phyloP scores from a whole-genome alignment of 2,888 invertebrate species.

The Caenorhabditis imperialis region DNA sequence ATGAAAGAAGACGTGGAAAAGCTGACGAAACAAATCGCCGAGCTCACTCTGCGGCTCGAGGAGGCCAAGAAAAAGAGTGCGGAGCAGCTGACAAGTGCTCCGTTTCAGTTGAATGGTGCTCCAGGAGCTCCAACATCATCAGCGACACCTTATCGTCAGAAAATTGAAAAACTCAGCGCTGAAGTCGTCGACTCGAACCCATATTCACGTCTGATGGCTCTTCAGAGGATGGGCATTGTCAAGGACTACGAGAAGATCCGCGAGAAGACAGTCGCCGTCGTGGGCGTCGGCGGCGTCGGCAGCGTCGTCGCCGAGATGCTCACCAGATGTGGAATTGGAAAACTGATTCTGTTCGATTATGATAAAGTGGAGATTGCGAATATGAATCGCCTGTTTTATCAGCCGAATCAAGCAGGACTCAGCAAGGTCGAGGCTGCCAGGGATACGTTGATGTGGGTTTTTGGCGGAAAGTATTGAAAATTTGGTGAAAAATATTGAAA shows the following conservation, averaged over 20 bases:
- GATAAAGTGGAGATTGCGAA: conserved; percentile 96
- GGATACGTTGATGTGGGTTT: conserved; percentile 75
- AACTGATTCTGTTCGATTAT: conserved; percentile 90
- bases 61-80: neutral
- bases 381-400: conserved; percentile 99
- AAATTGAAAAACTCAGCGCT: conserved; percentile 84
- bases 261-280: conserved; percentile 90
- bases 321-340: conserved; percentile 96
- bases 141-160: conserved; percentile 63
- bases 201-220: conserved; percentile 94
- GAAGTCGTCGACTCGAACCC: conserved; percentile 89
- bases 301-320: conserved; percentile 99
- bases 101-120: neutral
- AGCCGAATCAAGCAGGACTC: conserved; percentile 95
- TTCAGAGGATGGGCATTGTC: conserved; percentile 99
- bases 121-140: neutral
- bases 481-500: no score
- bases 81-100: neutral
- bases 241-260: conserved; percentile 93
- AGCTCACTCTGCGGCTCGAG: neutral
- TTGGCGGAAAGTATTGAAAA: no score
- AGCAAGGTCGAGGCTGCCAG: conserved; percentile 85
- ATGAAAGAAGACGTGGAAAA: neutral
- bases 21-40: conserved; percentile 10
- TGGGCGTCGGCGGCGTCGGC: conserved; percentile 99